phyloP scores from a whole-genome alignment of 2,113 vertebrate genomes.

The Zosterops pallidus region DNA sequence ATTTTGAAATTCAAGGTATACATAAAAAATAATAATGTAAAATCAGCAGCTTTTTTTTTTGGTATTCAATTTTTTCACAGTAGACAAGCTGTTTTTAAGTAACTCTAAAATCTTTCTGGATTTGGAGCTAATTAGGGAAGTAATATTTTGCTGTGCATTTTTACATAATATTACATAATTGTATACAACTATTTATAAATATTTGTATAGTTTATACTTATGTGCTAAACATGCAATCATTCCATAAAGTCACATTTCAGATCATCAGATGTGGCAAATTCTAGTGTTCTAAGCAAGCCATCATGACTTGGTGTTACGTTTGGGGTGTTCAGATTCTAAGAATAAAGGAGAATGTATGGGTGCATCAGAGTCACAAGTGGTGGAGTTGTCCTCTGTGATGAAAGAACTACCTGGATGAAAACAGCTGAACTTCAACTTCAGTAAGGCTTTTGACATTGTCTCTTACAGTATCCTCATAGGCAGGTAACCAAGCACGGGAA shows the following conservation, averaged over 20 bases:
- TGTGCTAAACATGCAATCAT: not conserved
- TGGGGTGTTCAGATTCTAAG: not conserved
- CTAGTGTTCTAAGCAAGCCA: not conserved
- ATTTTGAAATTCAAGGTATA: not conserved
- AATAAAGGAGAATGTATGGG: not conserved
- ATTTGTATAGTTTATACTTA: not conserved
- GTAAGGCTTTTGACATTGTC: not conserved
- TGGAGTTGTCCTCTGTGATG: not conserved
- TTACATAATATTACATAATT: not conserved
- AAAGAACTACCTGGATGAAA: not conserved
- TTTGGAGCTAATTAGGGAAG: not conserved
- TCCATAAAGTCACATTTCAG: not conserved
- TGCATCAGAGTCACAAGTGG: not conserved
- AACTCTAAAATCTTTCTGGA: not conserved
- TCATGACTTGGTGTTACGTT: not conserved
- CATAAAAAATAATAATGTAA: not conserved
- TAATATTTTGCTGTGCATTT: not conserved
- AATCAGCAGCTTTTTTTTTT: not conserved
- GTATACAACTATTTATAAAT: not conserved
- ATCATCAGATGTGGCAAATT: not conserved
- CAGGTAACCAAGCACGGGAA: rapidly evolving
- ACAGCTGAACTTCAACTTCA: not conserved
- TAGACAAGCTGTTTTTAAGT: not conserved
- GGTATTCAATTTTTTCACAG: not conserved
- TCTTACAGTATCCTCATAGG: not conserved